Evolutionary conservation across 2,888 invertebrate species (phyloP).

Genomic region (Baronia brevicornis): DNA sequence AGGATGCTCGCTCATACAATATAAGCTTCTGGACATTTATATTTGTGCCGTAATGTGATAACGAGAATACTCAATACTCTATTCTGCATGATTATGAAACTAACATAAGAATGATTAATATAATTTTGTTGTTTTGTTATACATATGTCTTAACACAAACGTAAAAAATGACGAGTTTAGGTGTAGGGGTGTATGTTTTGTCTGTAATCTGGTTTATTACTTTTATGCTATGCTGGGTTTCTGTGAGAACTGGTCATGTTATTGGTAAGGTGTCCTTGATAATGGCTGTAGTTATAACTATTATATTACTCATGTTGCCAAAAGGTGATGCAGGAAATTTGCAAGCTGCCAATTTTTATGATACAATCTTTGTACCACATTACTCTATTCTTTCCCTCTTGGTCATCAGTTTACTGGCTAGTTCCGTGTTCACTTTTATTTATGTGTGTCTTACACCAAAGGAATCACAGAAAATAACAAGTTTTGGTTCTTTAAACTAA

Average conservation of each 20-base stretch:
- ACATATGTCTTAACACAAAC: constrained; percentile 7
- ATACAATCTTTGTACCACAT: constrained; percentile 47
- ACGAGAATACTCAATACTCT: too few species aligned
- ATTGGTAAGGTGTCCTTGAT: constrained; percentile 77
- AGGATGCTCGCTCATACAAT: too few species aligned
- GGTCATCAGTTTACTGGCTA: constrained; percentile 38
- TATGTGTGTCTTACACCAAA: constrained; percentile 46
- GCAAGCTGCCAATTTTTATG: constrained; percentile 66
- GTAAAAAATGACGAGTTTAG: constrained; percentile 71
- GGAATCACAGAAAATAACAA: constrained; percentile 48
- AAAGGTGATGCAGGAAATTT: constrained; percentile 49
- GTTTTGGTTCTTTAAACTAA: constrained; percentile 39
- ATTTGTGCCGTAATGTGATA: too few species aligned
- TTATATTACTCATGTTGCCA: constrained; percentile 77
- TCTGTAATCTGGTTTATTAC: constrained; percentile 79
- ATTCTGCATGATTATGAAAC: too few species aligned
- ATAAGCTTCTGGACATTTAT: too few species aligned
- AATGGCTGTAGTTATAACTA: constrained; percentile 71
- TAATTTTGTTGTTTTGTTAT: too few species aligned
- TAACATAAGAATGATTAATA: too few species aligned
- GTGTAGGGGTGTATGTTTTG: constrained; percentile 80
- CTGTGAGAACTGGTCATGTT: constrained; percentile 78
- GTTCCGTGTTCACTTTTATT: constrained; percentile 42
- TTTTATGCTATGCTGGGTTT: constrained; percentile 77
- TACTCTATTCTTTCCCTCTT: constrained; percentile 42